Evolutionary conservation across 2,113 vertebrate genomes (phyloP), one percentile per base, ranked within the genome.

Genomic region (Actinemys pallida): DNA sequence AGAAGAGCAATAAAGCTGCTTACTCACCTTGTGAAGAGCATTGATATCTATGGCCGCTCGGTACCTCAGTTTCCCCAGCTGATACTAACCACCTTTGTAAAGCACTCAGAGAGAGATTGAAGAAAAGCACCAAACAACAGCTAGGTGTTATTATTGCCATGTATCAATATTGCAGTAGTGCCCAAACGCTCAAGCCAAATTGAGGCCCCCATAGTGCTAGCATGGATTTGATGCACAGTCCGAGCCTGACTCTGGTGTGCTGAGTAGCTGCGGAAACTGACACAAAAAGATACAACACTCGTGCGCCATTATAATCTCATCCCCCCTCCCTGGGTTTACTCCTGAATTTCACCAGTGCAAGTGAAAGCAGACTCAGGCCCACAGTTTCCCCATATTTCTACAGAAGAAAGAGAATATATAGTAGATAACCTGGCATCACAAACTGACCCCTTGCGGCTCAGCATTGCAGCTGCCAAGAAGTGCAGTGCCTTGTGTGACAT

Each of bases 41-140:
- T 14, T 0, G 0, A 29, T 50, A 0, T 31, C 35, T 6, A 1
- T 3, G 10, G 8, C 31, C 7, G 7, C 62, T 35, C 2, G 4
- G 35, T n/a, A 35, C 35, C 62, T n/a, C 35, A 69, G 35, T n/a
- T 69, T 72, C 65, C 35, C 19, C n/a, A 72, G 19, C 65, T 72
- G 65, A 39, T 72, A 39, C 65, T 22, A 4, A 39, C 35, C 2
- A 19, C n/a, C 19, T 72, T 72, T 39, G 35, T 72, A 72, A 72
- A 39, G 19, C 65, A 20, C n/a, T 39, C 19, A 20, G 65, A 72
- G n/a, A 22, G 4, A 5, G 35, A n/a, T 22, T n/a, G 65, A n/a
- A 72, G 35, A 72, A 39, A 72, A 72, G n/a, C 4, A 1, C 35
- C 65, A 72, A 72, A 72, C n/a, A 72, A 22, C 65, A 39, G 9